These are phyloP conservation scores for Oophaga pumilio DNA, from an alignment of 2,113 vertebrate species.

Conservation along the genomic window DNA sequence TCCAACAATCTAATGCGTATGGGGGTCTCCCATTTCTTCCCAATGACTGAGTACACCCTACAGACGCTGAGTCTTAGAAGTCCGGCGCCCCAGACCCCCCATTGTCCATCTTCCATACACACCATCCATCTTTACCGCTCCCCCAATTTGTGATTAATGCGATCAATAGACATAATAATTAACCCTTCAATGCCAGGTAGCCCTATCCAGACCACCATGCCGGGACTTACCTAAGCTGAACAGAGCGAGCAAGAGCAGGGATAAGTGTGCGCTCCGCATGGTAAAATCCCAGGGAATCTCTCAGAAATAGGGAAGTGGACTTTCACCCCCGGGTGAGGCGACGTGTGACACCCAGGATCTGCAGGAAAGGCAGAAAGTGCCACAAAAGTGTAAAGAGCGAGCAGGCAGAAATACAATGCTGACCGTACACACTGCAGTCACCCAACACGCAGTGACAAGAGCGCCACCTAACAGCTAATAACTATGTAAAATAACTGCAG, in stretches of 20 bases:
- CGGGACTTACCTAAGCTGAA: not conserved
- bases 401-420: not conserved
- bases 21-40: no score
- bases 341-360: not conserved
- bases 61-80: no score
- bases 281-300: not conserved
- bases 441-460: not conserved
- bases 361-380: not conserved
- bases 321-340: slow-evolving; percentile 7
- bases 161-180: not conserved
- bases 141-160: no score
- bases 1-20: no score
- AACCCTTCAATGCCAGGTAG: not conserved
- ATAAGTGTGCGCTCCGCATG: not conserved
- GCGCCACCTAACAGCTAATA: not conserved
- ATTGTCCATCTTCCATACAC: no score
- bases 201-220: no score
- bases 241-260: slow-evolving; percentile 14
- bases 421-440: no score
- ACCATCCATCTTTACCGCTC: no score
- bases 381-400: not conserved
- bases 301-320: slow-evolving; percentile 11
- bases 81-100: no score
- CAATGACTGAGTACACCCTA: no score
- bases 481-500: not conserved